A percentile compares a stretch with the other conserved stretches of the same genome.
Conservation (phyloP, 1,140 invertebrate genomes). For the Phymastichus coffea region DNA sequence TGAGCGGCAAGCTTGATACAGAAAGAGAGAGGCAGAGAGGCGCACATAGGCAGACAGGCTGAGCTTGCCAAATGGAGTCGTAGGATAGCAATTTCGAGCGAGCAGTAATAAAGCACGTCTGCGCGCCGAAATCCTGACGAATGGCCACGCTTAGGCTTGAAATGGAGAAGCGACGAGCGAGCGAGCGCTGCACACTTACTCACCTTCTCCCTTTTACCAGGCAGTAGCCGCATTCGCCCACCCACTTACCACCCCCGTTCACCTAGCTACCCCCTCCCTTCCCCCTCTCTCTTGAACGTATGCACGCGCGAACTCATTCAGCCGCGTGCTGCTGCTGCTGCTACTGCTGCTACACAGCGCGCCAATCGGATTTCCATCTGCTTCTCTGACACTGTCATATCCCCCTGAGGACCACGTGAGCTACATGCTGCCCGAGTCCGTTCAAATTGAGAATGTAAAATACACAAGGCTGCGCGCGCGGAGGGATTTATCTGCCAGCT, state of each 20-base stretch:
- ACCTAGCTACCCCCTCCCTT: slow-evolving; percentile 11
- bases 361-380: slow-evolving; percentile 13
- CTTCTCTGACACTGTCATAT: too few relatives aligned
- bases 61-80: slow-evolving; percentile 55
- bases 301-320: too few relatives aligned
- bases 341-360: too few relatives aligned
- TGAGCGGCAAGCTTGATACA: slow-evolving; percentile 15
- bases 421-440: too few relatives aligned
- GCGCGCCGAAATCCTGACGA: slow-evolving; percentile 59
- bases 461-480: slow-evolving; percentile 37
- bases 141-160: slow-evolving; percentile 59
- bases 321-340: too few relatives aligned
- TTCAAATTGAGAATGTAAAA: slow-evolving; percentile 49
- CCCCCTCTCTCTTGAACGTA: too few relatives aligned
- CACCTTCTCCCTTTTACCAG: slow-evolving; percentile 36
- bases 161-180: slow-evolving; percentile 56
- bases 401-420: too few relatives aligned
- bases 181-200: slow-evolving; percentile 48
- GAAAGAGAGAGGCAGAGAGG: slow-evolving; percentile 23
- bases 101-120: slow-evolving; percentile 59
- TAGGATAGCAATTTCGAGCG: slow-evolving; percentile 59
- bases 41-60: slow-evolving; percentile 20
- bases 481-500: slow-evolving; percentile 39
- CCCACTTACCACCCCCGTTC: slow-evolving; percentile 26
- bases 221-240: slow-evolving; percentile 24